phyloP scores from a whole-genome alignment of 1,140 invertebrate genomes.

The Sycobia sp. region DNA sequence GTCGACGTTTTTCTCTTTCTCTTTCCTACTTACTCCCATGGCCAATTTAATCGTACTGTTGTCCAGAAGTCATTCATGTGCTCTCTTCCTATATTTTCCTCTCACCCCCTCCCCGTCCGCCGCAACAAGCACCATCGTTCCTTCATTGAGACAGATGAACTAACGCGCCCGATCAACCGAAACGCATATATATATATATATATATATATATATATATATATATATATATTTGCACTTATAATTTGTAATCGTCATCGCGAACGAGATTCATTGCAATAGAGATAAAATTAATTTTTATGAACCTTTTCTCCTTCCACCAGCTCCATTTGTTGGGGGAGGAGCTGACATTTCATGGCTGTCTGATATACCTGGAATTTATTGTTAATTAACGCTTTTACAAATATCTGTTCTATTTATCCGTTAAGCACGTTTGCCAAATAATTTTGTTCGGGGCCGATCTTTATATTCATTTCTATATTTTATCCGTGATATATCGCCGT shows the following conservation, averaged over 20 bases:
- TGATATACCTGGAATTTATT: too few relatives aligned
- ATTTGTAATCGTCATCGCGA: conserved; percentile 24
- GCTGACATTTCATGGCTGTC: too few relatives aligned
- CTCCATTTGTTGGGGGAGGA: too few relatives aligned
- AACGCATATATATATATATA: too few relatives aligned
- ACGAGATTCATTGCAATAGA: not conserved
- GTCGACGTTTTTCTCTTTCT: conserved; percentile 6
- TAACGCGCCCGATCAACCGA: conserved; percentile 10
- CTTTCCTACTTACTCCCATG: not conserved
- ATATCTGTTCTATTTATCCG: too few relatives aligned
- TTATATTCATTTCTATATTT: too few relatives aligned
- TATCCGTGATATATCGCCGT: too few relatives aligned
- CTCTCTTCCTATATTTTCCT: not conserved
- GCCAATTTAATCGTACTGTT: conserved; percentile 20
- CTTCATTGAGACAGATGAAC: conserved; percentile 12
- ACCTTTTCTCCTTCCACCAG: too few relatives aligned
- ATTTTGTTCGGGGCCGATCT: too few relatives aligned
- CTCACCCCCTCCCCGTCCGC: not conserved
- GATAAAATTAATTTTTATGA: not conserved
- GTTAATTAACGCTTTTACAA: too few relatives aligned
- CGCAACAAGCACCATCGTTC: not conserved
- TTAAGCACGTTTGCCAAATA: too few relatives aligned
- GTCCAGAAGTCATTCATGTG: conserved; percentile 7
- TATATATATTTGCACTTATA: conserved; percentile 15
- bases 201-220: too few relatives aligned